Base-by-base conservation (phyloP, 2,888 invertebrate species). In the Hydrotaea cyrtoneurina region DNA sequence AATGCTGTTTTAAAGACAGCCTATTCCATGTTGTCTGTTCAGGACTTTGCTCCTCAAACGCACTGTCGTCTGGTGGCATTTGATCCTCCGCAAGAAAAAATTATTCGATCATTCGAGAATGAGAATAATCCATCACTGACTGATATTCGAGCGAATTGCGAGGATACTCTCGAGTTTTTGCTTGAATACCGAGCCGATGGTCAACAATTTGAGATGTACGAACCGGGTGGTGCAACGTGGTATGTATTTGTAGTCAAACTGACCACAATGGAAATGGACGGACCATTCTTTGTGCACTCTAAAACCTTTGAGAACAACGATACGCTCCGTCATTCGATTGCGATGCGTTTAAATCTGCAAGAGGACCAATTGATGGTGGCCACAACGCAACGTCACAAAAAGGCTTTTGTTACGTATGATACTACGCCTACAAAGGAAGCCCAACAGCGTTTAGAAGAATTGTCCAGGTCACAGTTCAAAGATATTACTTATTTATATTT, bases 21-120 rank as follows among this genome's bases (percentile, higher is more conserved):
- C 10, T 94, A 94, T 89, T 93, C 93, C 83, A 93, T 94, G 87
- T 93, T 95, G 76, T 93, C 93, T 85, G 92, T 96, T 50, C 94
- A 94, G 31, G 92, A 92, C 23, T 89, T 94, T 80, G 94, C 95
- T 0, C 93, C 94, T 2, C 87, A 95, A n/a, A 94, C 95, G 73
- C 94, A 95, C 85, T 96, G 95, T 88, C 94, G 96, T 5, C 92
- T 97, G 31, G 96, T 96, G 21, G 94, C 94, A 78, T 97, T 95
- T 88, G 95, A 96, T 88, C 94, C 94, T 77, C 91, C 89, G 1
- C 87, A 88, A 55, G 95, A 95, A 85, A 93, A 94, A 11, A 94
- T 96, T 31, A 94, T 95, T 85, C 93, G 94, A 83, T 96, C 95
- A 79, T 95, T 95, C 88, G 95, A 96, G 84, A 87, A 85, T 23